phyloP scores from a whole-genome alignment of 2,888 invertebrate genomes.

The Cephalotes varians region DNA sequence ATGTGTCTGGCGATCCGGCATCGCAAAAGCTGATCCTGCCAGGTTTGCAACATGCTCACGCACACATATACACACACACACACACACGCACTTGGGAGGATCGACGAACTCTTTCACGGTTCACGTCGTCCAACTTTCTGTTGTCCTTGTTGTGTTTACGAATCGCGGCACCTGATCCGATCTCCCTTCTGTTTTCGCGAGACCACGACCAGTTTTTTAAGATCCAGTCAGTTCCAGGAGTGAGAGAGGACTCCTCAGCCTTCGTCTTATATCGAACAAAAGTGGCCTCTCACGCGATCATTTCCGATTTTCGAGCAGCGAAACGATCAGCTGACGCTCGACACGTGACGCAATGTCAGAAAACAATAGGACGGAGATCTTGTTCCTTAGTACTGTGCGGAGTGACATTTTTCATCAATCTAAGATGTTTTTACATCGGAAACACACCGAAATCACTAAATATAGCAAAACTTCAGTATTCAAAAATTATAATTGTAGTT shows the following conservation, averaged over 20 bases:
- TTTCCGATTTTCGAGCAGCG: not conserved
- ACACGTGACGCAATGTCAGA: not conserved
- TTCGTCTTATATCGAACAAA: not conserved
- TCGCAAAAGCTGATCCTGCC: constrained; percentile 37
- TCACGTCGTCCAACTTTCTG: not conserved
- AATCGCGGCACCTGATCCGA: not conserved
- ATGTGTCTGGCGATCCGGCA: constrained; percentile 43
- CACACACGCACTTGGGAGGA: constrained; percentile 39
- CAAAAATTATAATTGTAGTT: not conserved
- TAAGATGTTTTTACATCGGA: not conserved
- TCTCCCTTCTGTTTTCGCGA: constrained; percentile 1
- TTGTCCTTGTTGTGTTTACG: constrained; percentile 20
- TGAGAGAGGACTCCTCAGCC: not conserved
- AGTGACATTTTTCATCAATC: not conserved
- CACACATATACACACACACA: constrained; percentile 30
- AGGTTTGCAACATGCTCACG: constrained; percentile 16
- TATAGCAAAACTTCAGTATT: not conserved
- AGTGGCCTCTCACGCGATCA: not conserved
- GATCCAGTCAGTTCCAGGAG: too few species aligned
- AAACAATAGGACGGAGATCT: not conserved
- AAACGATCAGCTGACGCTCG: constrained; percentile 24
- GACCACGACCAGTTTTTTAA: not conserved
- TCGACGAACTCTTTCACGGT: constrained; percentile 53
- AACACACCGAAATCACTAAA: not conserved
- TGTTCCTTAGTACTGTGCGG: not conserved